These are phyloP conservation scores for Aleadryas rufinucha DNA, from an alignment of 2,113 vertebrate species.

Conservation along the genomic window DNA sequence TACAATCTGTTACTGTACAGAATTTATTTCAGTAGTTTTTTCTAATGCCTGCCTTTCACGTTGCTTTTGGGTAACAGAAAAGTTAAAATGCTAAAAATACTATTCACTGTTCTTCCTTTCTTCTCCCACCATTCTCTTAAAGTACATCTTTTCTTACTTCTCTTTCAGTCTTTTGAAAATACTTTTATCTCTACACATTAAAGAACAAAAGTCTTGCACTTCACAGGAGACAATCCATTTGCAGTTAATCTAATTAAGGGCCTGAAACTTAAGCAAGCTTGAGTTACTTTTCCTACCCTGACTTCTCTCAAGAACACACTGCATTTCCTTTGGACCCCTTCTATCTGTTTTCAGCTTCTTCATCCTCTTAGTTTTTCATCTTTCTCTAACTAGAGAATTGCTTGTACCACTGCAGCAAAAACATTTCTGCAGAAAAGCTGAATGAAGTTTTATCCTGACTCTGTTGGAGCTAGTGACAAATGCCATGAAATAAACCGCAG, in stretches of 20 bases:
- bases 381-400: neutral
- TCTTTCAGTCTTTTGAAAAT: neutral
- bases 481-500: neutral
- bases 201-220: neutral
- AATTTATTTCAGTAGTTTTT: neutral
- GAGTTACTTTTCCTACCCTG: neutral
- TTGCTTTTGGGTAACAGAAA: neutral
- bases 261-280: neutral
- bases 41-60: neutral
- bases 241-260: neutral
- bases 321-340: neutral
- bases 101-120: neutral
- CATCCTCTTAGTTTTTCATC: neutral
- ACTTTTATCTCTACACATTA: neutral
- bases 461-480: neutral
- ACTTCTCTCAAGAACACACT: neutral
- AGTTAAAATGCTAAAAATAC: neutral
- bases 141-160: neutral
- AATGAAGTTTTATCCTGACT: neutral
- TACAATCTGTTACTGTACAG: neutral
- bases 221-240: neutral
- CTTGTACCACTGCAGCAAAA: neutral
- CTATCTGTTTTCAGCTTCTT: neutral
- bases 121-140: neutral
- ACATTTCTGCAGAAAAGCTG: neutral